Conservation (phyloP, 2,888 invertebrate genomes). For the Chalcosyrphus nemorum region DNA sequence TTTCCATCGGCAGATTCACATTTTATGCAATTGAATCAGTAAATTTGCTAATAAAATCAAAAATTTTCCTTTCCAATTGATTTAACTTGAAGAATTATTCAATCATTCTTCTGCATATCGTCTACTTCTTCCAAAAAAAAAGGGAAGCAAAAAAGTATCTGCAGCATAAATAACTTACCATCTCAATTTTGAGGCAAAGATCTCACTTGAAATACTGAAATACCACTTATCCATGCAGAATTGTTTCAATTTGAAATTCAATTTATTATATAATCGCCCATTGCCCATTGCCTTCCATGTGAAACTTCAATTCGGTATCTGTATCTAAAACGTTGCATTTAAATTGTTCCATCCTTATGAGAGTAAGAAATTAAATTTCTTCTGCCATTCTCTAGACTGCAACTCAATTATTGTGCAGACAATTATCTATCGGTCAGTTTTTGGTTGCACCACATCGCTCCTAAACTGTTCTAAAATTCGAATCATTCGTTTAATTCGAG, state of each 20-base stretch:
- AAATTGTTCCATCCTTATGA: constrained; percentile 10
- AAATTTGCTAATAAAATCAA: constrained; percentile 21
- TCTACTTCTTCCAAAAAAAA: neutral
- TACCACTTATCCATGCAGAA: constrained; percentile 20
- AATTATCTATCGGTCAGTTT: constrained; percentile 68
- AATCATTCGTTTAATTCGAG: constrained; percentile 51
- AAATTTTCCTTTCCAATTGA: neutral
- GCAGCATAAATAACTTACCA: neutral
- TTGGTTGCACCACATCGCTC: constrained; percentile 50
- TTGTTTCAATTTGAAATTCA: constrained; percentile 50
- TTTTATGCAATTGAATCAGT: neutral
- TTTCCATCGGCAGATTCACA: neutral
- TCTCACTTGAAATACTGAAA: neutral
- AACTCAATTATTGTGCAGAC: constrained; percentile 66
- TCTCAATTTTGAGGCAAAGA: neutral
- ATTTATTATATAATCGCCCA: constrained; percentile 41
- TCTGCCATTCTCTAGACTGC: neutral
- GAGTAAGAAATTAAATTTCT: neutral
- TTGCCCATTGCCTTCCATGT: too few relatives aligned
- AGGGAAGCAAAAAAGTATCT: neutral
- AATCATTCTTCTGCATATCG: neutral
- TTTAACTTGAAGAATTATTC: neutral
- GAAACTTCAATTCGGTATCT: constrained; percentile 15
- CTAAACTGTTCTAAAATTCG: constrained; percentile 40
- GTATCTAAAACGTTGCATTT: constrained; percentile 9